These are phyloP conservation scores for Aphidius gifuensis DNA, from an alignment of 1,140 invertebrate species.

Conservation along the genomic window DNA sequence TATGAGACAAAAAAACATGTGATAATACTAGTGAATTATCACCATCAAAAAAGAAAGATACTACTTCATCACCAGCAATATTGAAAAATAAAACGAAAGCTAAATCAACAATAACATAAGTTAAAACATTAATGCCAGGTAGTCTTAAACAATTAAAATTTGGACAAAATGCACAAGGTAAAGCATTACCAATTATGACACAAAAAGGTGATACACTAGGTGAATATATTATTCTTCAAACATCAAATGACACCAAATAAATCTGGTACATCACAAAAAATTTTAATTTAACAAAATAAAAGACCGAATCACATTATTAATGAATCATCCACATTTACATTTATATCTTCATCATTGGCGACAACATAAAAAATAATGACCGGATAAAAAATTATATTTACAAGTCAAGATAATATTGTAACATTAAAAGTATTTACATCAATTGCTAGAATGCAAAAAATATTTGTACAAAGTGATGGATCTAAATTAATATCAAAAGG, in stretches of 20 bases:
- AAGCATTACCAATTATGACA: conserved; percentile 32
- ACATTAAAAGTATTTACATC: conserved; percentile 39
- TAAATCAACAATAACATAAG: conserved; percentile 50
- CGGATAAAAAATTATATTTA: conserved; percentile 42
- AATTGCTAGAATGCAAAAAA: conserved; percentile 35
- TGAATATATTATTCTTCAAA: conserved; percentile 64
- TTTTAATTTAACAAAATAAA: conserved; percentile 36
- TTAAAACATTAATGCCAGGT: conserved; percentile 44
- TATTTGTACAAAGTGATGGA: no score
- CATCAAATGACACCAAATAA: conserved; percentile 43
- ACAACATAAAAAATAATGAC: conserved; percentile 53
- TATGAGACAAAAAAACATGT: conserved; percentile 25
- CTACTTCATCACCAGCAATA: conserved; percentile 45
- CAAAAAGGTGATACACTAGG: conserved; percentile 51
- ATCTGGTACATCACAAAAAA: conserved; percentile 36
- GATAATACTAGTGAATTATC: conserved; percentile 20
- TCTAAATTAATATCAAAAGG: conserved; percentile 36
- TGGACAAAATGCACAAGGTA: conserved; percentile 33
- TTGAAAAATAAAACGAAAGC: conserved; percentile 48
- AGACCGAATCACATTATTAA: conserved; percentile 47
- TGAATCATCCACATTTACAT: no score
- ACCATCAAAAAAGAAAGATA: conserved; percentile 45
- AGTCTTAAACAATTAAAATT: conserved; percentile 44
- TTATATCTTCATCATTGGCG: conserved; percentile 29
- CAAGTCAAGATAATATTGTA: conserved; percentile 35